Percentiles rank a stretch among this genome's conserved stretches.
Conservation (phyloP, 2,888 invertebrate species). For the Melinopterus prodromus region DNA sequence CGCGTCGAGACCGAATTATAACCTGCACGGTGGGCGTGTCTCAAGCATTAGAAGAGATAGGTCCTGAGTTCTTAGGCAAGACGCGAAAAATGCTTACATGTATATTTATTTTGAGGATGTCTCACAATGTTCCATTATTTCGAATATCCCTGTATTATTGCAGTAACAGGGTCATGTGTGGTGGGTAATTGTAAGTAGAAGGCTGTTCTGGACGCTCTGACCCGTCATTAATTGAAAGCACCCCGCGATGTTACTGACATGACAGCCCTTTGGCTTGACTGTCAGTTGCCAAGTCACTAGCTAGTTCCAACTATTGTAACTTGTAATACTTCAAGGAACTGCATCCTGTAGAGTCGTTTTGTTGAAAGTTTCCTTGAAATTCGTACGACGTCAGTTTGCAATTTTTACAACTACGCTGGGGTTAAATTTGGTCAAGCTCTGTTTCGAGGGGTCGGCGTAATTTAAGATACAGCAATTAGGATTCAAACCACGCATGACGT, state of each 20-base stretch:
- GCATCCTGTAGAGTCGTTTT: too few relatives aligned
- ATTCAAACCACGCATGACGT: constrained; percentile 4
- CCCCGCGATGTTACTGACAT: background rate
- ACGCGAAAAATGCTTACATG: too few relatives aligned
- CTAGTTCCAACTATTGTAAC: background rate
- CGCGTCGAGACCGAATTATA: too few relatives aligned
- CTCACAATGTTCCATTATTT: too few relatives aligned
- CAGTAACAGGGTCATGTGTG: background rate
- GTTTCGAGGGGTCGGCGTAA: background rate
- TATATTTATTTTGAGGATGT: too few relatives aligned
- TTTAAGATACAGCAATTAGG: background rate
- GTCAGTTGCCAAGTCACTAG: background rate
- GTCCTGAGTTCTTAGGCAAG: too few relatives aligned
- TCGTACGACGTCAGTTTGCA: too few relatives aligned
- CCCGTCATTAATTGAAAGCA: background rate
- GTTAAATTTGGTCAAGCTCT: background rate
- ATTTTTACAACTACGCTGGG: background rate
- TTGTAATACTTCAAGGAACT: background rate
- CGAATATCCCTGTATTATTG: background rate
- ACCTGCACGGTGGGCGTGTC: too few relatives aligned
- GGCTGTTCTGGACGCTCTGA: background rate
- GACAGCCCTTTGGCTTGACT: background rate
- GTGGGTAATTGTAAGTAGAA: background rate
- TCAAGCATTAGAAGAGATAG: too few relatives aligned
- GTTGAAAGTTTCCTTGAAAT: too few relatives aligned